Evolutionary conservation across 2,113 vertebrate species (phyloP).

Genomic region (Promerops cafer): DNA sequence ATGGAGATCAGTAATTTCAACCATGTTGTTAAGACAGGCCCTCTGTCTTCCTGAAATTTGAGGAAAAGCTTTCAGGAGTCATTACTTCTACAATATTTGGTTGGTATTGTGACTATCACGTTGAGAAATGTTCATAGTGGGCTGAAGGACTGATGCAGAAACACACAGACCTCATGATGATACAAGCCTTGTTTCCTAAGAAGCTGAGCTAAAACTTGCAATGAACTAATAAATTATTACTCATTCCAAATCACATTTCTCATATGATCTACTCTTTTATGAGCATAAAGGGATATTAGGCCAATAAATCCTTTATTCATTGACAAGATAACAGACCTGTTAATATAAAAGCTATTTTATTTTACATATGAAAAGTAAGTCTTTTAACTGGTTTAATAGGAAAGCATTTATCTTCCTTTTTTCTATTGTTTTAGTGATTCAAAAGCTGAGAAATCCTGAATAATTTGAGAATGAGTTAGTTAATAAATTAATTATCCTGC

Average conservation of each 20-base stretch:
- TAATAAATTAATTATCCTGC: not conserved
- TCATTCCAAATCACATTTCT: slow-evolving; percentile 15
- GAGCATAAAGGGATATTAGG: slow-evolving; percentile 1
- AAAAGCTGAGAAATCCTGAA: slow-evolving; percentile 15
- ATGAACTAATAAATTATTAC: not conserved
- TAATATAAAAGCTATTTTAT: slow-evolving; percentile 35
- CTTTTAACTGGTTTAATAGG: not conserved
- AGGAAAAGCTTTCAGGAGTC: not conserved
- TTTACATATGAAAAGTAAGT: slow-evolving; percentile 48
- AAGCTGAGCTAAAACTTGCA: not conserved
- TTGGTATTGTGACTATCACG: not conserved
- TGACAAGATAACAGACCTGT: slow-evolving; percentile 39
- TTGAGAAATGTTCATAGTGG: not conserved
- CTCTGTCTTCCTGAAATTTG: not conserved
- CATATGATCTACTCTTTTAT: slow-evolving; percentile 5
- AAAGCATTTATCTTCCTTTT: not conserved
- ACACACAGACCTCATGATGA: not conserved
- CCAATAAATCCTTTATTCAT: slow-evolving; percentile 16
- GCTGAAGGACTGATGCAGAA: not conserved
- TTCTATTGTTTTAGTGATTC: slow-evolving; percentile 24
- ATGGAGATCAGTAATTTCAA: not conserved
- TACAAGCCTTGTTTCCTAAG: not conserved
- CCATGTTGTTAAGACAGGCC: not conserved
- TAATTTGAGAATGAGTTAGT: not conserved
- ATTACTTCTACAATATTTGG: not conserved